Percentiles rank a stretch among this genome's conserved stretches.
These are phyloP conservation scores for Epiblema foenella DNA, from an alignment of 2,888 invertebrate species.

Conservation along the genomic window DNA sequence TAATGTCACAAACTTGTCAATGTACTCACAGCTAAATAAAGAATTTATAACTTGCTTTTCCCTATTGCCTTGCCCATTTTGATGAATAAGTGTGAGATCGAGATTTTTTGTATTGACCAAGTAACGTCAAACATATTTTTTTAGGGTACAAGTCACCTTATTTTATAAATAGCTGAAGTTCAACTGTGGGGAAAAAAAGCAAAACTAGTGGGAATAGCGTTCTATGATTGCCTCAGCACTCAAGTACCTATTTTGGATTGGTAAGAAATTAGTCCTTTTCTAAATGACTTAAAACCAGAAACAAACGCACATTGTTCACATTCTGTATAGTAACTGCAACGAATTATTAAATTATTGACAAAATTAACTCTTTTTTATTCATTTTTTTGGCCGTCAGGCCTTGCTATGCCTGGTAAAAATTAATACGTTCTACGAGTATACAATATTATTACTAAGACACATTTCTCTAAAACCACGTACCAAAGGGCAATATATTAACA, in stretches of 20 bases:
- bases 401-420: too few relatives aligned
- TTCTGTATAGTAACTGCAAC: background rate
- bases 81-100: background rate
- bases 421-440: background rate
- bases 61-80: background rate
- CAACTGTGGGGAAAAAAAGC: too few relatives aligned
- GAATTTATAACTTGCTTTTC: background rate
- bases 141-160: background rate
- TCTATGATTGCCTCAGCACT: too few relatives aligned
- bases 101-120: background rate
- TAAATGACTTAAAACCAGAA: too few relatives aligned
- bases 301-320: background rate
- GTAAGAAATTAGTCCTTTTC: too few relatives aligned
- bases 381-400: too few relatives aligned
- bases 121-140: background rate
- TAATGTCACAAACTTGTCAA: background rate
- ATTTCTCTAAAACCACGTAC: conserved; percentile 19
- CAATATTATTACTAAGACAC: background rate
- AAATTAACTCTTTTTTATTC: too few relatives aligned
- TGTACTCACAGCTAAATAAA: background rate
- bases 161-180: background rate
- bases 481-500: conserved; percentile 13
- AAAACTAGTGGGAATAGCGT: too few relatives aligned
- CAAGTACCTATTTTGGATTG: too few relatives aligned
- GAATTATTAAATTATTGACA: background rate